Evolutionary conservation across 1,140 invertebrate species (phyloP).

Genomic region (Drosophila sp.): DNA sequence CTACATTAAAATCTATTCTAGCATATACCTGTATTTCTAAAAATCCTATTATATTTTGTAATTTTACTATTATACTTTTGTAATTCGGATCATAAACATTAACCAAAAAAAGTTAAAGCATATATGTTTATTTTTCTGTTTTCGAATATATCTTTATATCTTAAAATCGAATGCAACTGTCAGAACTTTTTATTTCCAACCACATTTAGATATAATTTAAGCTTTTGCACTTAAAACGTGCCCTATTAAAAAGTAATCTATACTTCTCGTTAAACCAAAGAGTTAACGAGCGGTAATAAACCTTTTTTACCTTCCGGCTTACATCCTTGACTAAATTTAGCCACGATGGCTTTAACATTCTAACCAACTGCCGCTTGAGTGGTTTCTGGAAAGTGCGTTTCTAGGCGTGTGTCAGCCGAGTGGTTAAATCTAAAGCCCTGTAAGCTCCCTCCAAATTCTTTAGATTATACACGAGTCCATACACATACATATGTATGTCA

Average conservation of each 20-base stretch:
- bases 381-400: constrained; percentile 25
- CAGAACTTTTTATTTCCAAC: background rate
- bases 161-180: background rate
- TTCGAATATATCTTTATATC: too few relatives aligned
- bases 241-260: background rate
- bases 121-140: too few relatives aligned
- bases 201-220: background rate
- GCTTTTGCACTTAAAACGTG: background rate
- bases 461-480: constrained; percentile 9
- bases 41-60: too few relatives aligned
- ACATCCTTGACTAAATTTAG: constrained; percentile 56
- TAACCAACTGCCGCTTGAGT: constrained; percentile 23
- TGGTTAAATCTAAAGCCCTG: background rate
- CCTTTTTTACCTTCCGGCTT: background rate
- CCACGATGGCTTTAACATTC: constrained; percentile 34
- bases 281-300: constrained; percentile 19
- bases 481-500: background rate
- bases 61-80: too few relatives aligned
- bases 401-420: constrained; percentile 6
- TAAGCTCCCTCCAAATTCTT: background rate
- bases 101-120: too few relatives aligned
- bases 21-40: too few relatives aligned
- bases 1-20: too few relatives aligned
- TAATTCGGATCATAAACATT: too few relatives aligned
- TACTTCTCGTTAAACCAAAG: background rate